Evolutionary conservation across 1,140 invertebrate genomes (phyloP), one percentile per base, ranked within the genome.

Genomic region (Hesperophylax magnus): DNA sequence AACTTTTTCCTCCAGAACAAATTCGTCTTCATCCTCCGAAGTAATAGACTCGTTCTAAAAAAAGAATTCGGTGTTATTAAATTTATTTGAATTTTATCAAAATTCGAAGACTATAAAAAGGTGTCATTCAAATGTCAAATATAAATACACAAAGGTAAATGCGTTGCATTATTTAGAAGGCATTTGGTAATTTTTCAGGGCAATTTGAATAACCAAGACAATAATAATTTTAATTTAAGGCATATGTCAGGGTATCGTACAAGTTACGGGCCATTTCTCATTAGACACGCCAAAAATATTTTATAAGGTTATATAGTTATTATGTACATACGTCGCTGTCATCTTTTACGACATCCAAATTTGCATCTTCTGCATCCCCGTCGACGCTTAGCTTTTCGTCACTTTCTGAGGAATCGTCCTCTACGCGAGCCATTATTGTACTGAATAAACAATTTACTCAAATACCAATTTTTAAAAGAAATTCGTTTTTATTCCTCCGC

Each of bases 11-110:
- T 80, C 80, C 17, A 82, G 52, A 24, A 58, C 31, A 20, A 39
- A 75, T n/a, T 78, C 78, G 34, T 84, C 80, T 61, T 78, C 80
- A n/a, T 81, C 80, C 17, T 81, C 82, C 14, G 82, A 81, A 20
- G 78, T 81, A 24, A 78, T 79, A 4, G 78, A 80, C 11, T 84
- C 80, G 22, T 84, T 78, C 80, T 84, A 71, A 27, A 81, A 77
- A 24, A 52, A 60, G 5, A 60, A 31, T 61, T 61, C 14, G 17
- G n/a, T 0, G 11, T 11, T 0, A 47, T 47, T 14, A 11, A 47
- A 47, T 14, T 47, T 14, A 47, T 47, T 14, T 47, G 2, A 47
- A 47, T 14, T 5, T 34, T 8, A 47, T 47, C 9, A 47, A 47
- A 47, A 47, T 47, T 47, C 39, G 39, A 47, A 47, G 39, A 47